Evolutionary conservation across 37 sponge, comb jelly and placozoan species (phyloP).

Genomic region (Eunapius fragilis): DNA sequence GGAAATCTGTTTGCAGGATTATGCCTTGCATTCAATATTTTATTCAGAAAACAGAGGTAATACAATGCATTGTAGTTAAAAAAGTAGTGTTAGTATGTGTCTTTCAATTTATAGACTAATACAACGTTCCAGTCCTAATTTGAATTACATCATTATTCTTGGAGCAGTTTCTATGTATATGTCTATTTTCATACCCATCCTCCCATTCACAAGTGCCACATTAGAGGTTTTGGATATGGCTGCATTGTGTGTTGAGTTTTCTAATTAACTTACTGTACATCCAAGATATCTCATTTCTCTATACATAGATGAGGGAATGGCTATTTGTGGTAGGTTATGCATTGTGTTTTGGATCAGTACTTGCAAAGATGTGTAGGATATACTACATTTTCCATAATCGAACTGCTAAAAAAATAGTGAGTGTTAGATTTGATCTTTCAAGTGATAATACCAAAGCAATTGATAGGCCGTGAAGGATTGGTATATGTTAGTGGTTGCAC

Average conservation of each 20-base stretch:
- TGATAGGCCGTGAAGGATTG: not conserved
- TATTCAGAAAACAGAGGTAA: not conserved
- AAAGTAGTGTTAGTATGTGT: not conserved
- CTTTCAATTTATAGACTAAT: not conserved
- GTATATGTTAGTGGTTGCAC: not conserved
- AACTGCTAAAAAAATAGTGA: not conserved
- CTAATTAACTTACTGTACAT: too few species aligned
- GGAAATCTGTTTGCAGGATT: not conserved
- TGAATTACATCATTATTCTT: constrained; percentile 8
- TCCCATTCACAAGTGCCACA: not conserved
- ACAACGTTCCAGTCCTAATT: not conserved
- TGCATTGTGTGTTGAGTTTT: not conserved
- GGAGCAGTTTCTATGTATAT: constrained; percentile 8
- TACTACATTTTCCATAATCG: not conserved
- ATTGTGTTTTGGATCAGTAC: not conserved
- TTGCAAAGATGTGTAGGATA: not conserved
- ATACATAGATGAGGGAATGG: not conserved
- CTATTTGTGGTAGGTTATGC: not conserved
- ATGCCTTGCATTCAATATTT: constrained; percentile 31
- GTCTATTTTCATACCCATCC: not conserved
- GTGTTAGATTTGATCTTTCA: too few species aligned
- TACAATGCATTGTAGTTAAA: too few species aligned
- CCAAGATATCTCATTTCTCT: not conserved
- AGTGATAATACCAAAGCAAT: too few species aligned
- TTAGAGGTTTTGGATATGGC: not conserved